Evolutionary conservation across 2,797 vertebrate genomes (phyloP).

Genomic region (Linurgus olivaceus): DNA sequence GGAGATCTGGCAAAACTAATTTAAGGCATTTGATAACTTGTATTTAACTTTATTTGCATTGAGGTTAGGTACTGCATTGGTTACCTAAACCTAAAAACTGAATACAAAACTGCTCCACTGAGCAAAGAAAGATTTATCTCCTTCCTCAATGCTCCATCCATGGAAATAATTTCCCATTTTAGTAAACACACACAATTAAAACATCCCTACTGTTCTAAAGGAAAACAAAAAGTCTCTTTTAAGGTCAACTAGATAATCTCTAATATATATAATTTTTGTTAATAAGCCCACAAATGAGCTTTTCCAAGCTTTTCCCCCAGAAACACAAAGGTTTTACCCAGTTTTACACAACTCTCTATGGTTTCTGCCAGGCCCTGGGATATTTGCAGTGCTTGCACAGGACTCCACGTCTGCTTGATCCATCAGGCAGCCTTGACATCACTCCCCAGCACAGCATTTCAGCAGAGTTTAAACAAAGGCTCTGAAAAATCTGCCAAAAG

Average conservation of each 20-base stretch:
- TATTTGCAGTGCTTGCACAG: neutral
- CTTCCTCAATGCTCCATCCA: neutral
- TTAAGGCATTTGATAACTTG: neutral
- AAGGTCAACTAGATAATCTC: neutral
- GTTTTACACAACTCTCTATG: neutral
- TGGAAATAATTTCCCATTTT: neutral
- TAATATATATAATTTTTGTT: neutral
- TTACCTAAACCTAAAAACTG: neutral
- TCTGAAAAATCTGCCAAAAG: slow-evolving; percentile 46
- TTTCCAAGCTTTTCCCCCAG: neutral
- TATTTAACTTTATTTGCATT: neutral
- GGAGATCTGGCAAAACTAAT: neutral
- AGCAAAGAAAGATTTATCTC: neutral
- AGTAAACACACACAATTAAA: neutral
- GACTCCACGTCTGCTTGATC: neutral
- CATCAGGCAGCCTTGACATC: slow-evolving; percentile 33
- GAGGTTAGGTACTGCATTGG: neutral
- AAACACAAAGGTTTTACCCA: neutral
- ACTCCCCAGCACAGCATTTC: neutral
- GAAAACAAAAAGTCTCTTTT: neutral
- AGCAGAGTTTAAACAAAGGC: slow-evolving; percentile 57
- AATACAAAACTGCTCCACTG: neutral
- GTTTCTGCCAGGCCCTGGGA: neutral
- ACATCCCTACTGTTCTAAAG: neutral
- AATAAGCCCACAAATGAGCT: neutral